Percentiles rank a stretch among this genome's conserved stretches.
Conservation (phyloP, 2,797 vertebrate species). For the Coilia nasus region DNA sequence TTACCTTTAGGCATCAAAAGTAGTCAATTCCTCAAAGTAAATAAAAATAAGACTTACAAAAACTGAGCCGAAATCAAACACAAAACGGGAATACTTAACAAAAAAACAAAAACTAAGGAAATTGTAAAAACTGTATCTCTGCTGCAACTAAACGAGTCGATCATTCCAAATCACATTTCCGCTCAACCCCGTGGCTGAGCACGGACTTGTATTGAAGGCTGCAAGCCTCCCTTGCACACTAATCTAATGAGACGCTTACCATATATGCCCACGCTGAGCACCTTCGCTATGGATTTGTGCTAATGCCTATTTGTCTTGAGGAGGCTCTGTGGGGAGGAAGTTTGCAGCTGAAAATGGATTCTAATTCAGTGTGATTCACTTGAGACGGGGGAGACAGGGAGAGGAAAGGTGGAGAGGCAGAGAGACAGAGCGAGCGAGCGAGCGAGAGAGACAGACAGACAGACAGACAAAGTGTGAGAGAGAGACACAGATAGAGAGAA, state of each 20-base stretch:
- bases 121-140: too few relatives aligned
- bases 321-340: background rate
- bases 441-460: background rate
- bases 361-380: constrained; percentile 17
- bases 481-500: background rate
- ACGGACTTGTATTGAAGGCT: background rate
- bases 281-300: background rate
- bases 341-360: constrained; percentile 17
- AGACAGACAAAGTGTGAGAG: background rate
- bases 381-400: background rate
- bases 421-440: background rate
- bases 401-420: background rate
- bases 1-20: too few relatives aligned
- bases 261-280: background rate
- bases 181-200: background rate
- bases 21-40: too few relatives aligned
- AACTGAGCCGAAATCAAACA: too few relatives aligned
- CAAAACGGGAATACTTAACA: too few relatives aligned
- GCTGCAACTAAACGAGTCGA: background rate
- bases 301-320: constrained; percentile 22
- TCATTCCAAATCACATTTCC: background rate
- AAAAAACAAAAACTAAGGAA: too few relatives aligned
- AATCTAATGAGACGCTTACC: background rate
- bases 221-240: background rate
- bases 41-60: too few relatives aligned